Evolutionary conservation across 2,888 invertebrate species (phyloP).

Genomic region (Portevinia maculata): DNA sequence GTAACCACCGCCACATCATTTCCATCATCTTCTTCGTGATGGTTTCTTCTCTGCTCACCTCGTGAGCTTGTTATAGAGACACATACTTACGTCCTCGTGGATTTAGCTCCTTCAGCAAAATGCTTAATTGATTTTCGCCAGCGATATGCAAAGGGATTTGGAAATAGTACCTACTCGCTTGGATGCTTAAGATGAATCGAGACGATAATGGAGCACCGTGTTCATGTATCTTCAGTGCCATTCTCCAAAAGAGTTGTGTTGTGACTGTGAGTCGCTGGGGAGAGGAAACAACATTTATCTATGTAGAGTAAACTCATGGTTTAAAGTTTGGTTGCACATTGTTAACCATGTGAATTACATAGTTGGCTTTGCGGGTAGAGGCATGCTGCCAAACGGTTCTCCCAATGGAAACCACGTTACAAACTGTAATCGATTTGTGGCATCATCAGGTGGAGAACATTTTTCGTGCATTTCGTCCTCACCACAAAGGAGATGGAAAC

Average conservation of each 20-base stretch:
- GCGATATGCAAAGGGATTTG: slow-evolving; percentile 31
- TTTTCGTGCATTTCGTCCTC: slow-evolving; percentile 32
- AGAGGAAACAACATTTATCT: slow-evolving; percentile 23
- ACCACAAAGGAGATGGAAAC: slow-evolving; percentile 27
- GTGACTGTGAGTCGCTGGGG: neutral
- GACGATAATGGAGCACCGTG: slow-evolving; percentile 45
- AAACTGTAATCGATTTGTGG: slow-evolving; percentile 72
- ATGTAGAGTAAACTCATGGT: slow-evolving; percentile 54
- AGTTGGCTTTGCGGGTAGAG: slow-evolving; percentile 50
- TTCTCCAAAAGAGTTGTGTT: neutral
- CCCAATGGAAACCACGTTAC: slow-evolving; percentile 54
- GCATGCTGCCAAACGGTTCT: slow-evolving; percentile 41
- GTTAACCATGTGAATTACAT: slow-evolving; percentile 41
- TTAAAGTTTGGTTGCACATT: slow-evolving; percentile 41
- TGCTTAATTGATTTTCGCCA: slow-evolving; percentile 65
- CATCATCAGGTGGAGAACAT: slow-evolving; percentile 56
- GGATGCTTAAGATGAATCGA: slow-evolving; percentile 57
- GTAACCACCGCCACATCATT: neutral
- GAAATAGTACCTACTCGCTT: slow-evolving; percentile 16
- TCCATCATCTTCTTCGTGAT: slow-evolving; percentile 44
- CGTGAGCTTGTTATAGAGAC: neutral
- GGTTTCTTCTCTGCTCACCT: slow-evolving; percentile 16
- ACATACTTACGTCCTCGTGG: neutral
- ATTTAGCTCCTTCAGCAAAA: slow-evolving; percentile 3
- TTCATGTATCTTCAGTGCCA: slow-evolving; percentile 27